A percentile compares a stretch with the other conserved stretches of the same genome.
Conservation (phyloP, 2,888 invertebrate genomes). For the Matsumyia berberina region DNA sequence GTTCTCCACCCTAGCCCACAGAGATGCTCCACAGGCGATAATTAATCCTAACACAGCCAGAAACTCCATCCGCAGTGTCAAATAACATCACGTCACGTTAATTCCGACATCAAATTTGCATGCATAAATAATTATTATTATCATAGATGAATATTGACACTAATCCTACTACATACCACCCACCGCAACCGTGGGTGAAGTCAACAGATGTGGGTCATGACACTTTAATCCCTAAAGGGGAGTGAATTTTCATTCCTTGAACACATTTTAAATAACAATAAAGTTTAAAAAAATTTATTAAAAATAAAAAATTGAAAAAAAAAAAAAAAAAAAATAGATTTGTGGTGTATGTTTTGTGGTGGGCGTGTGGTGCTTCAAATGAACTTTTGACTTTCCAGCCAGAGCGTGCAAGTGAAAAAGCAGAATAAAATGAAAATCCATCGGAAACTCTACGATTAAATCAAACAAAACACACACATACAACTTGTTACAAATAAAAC, state of each 20-base stretch:
- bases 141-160: slow-evolving; percentile 59
- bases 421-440: slow-evolving; percentile 25
- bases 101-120: slow-evolving; percentile 66
- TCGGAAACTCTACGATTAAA: slow-evolving; percentile 11
- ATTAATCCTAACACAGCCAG: slow-evolving; percentile 50
- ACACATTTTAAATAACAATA: neutral
- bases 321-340: neutral
- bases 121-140: slow-evolving; percentile 69
- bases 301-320: slow-evolving; percentile 4
- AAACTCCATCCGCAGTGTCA: slow-evolving; percentile 44
- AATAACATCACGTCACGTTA: slow-evolving; percentile 55
- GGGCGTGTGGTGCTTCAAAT: slow-evolving; percentile 65
- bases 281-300: slow-evolving; percentile 14
- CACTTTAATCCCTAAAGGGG: slow-evolving; percentile 4
- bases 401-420: slow-evolving; percentile 67
- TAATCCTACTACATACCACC: slow-evolving; percentile 19
- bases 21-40: slow-evolving; percentile 16
- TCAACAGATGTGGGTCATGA: slow-evolving; percentile 22
- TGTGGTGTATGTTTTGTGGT: slow-evolving; percentile 65
- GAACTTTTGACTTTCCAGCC: slow-evolving; percentile 61
- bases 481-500: slow-evolving; percentile 19
- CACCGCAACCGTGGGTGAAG: neutral
- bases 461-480: slow-evolving; percentile 19
- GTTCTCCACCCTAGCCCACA: neutral
- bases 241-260: slow-evolving; percentile 1